Evolutionary conservation across 2,888 invertebrate genomes (phyloP).

Genomic region (Trilocha varians): DNA sequence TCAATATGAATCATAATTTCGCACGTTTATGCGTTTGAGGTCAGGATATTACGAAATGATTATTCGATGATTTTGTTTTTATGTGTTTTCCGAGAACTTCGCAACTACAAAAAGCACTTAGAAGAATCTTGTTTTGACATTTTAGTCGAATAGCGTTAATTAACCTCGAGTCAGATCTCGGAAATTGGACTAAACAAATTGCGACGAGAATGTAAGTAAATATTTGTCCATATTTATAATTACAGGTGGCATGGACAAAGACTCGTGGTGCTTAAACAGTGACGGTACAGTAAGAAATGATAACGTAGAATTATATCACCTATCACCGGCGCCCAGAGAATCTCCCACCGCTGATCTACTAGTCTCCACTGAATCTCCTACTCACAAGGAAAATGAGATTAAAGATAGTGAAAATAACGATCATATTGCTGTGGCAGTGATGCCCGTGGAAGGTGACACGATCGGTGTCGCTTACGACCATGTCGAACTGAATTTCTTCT

Average conservation of each 20-base stretch:
- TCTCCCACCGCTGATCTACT: conserved; percentile 59
- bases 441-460: conserved; percentile 93
- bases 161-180: too few species aligned
- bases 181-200: too few species aligned
- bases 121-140: too few species aligned
- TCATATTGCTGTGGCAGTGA: conserved; percentile 35
- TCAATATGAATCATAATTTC: not conserved
- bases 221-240: conserved; percentile 7
- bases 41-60: not conserved
- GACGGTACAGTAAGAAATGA: conserved; percentile 91
- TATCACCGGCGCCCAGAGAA: conserved; percentile 60
- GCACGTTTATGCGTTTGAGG: not conserved
- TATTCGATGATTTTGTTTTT: not conserved
- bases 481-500: conserved; percentile 93
- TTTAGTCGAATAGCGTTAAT: too few species aligned
- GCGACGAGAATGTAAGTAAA: not conserved
- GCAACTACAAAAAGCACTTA: too few species aligned
- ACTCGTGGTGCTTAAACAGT: conserved; percentile 95
- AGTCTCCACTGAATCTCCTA: conserved; percentile 47
- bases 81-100: not conserved
- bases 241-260: conserved; percentile 86
- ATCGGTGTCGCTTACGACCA: conserved; percentile 97
- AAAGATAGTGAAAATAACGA: conserved; percentile 40
- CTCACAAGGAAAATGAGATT: conserved; percentile 36
- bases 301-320: conserved; percentile 82